Evolutionary conservation across 2,888 invertebrate genomes (phyloP), one percentile per base, ranked within the genome.

Genomic region (Cyrtodaria siliqua): DNA sequence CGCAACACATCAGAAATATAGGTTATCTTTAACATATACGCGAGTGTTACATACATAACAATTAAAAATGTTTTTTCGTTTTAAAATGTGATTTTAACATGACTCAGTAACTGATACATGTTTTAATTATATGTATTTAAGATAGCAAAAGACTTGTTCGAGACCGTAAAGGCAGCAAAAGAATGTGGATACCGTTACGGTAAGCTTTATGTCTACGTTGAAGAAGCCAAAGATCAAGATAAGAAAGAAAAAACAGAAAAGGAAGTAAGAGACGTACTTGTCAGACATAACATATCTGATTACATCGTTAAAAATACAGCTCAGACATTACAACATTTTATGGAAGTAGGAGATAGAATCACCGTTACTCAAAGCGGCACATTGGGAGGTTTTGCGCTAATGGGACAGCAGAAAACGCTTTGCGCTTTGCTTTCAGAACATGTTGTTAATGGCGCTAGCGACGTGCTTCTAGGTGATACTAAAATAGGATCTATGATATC

Each of bases 361-460:
- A 12, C 23, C 20, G 42, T 44, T 23, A 12, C 6, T 12, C 20
- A 42, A 16, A 59, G 26, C 20, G 59, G 59, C 16, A 59, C 59
- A n/a, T 24, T 59, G 0, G 59, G 59, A 16, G 59, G 59, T 6
- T 59, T 59, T 42, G 59, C 59, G 1, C 42, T 26, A 26, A 59
- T 59, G 59, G 24, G 2, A 6, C 42, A 12, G 42, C 9, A 38
- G 38, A 42, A 26, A 12, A 40, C 40, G n/a, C 44, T 59, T 2
- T 59, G 59, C 42, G 59, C 59, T 12, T 42, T 59, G 8, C n/a
- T 59, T 24, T 59, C 59, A 0, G 42, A 42, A 59, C 59, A 59
- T 23, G 59, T 59, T 4, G 59, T 26, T 8, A 59, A 59, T 42
- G 59, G 59, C 1, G 26, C 42, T 16, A 16, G 42, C 8, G 23